A percentile compares a stretch with the other conserved stretches of the same genome.
These are phyloP conservation scores for Aproaerema taeniolella DNA, from an alignment of 2,888 invertebrate genomes.

Conservation along the genomic window DNA sequence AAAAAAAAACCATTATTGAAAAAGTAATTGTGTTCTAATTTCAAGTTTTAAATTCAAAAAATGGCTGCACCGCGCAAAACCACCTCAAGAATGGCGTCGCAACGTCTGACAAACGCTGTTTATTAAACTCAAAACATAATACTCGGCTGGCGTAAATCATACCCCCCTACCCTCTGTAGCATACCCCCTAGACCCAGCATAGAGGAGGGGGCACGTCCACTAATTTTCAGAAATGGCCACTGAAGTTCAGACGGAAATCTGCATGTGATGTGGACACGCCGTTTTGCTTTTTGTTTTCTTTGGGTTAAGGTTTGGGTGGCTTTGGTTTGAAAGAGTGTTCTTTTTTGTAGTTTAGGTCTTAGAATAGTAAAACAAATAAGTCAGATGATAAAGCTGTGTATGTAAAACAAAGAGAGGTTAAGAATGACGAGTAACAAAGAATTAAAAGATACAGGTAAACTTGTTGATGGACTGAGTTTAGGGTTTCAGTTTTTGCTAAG, in stretches of 20 bases:
- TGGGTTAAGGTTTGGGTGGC: slow-evolving; percentile 1
- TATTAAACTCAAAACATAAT: slow-evolving; percentile 81
- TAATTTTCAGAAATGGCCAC: slow-evolving; percentile 72
- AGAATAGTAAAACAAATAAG: no score
- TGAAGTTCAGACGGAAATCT: slow-evolving; percentile 54
- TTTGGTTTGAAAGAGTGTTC: not conserved
- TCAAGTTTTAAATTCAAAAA: no score
- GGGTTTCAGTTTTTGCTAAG: no score
- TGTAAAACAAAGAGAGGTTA: no score
- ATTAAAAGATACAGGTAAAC: no score
- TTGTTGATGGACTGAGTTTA: no score
- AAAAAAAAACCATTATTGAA: no score
- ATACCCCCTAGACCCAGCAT: slow-evolving; percentile 23
- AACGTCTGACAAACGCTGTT: slow-evolving; percentile 72
- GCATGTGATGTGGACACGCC: slow-evolving; percentile 37
- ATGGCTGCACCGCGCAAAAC: no score
- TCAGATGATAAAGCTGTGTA: no score
- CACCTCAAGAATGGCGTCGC: slow-evolving; percentile 35
- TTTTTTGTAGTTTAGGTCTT: not conserved
- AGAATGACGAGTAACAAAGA: no score
- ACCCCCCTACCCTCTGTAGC: no score
- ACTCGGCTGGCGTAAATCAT: slow-evolving; percentile 81
- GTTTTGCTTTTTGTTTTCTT: slow-evolving; percentile 24
- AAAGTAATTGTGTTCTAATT: no score
- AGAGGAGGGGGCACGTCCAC: slow-evolving; percentile 43